phyloP scores from a whole-genome alignment of 2,888 invertebrate species.

The Sicus ferrugineus region DNA sequence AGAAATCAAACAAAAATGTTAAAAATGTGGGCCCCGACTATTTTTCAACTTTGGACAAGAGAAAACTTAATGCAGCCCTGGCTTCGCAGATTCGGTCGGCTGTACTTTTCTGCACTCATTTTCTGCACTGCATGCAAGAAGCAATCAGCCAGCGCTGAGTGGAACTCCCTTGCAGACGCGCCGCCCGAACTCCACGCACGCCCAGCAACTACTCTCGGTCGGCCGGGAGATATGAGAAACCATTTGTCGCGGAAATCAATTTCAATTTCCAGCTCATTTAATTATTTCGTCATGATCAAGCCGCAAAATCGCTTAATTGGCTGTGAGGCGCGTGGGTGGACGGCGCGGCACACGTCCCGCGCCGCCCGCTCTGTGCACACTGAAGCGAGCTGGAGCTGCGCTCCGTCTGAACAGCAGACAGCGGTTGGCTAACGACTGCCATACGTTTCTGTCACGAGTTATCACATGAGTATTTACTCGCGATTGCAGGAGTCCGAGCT shows the following conservation, averaged over 20 bases:
- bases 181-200: neutral
- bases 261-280: constrained; percentile 15
- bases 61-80: no score
- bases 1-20: no score
- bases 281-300: constrained; percentile 20
- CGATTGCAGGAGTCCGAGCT: neutral
- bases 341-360: neutral
- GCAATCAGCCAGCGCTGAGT: neutral
- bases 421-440: no score
- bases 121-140: no score
- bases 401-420: no score
- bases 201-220: neutral
- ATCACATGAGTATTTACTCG: no score
- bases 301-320: neutral
- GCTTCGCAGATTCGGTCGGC: no score
- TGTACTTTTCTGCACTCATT: no score
- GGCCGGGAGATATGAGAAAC: constrained; percentile 1
- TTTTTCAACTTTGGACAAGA: no score
- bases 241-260: constrained; percentile 30
- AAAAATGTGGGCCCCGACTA: no score
- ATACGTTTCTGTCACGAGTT: no score
- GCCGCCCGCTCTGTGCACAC: neutral
- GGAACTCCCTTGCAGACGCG: neutral
- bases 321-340: constrained; percentile 3
- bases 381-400: neutral